phyloP scores from a whole-genome alignment of 2,888 invertebrate genomes.

The Venusia cambrica region DNA sequence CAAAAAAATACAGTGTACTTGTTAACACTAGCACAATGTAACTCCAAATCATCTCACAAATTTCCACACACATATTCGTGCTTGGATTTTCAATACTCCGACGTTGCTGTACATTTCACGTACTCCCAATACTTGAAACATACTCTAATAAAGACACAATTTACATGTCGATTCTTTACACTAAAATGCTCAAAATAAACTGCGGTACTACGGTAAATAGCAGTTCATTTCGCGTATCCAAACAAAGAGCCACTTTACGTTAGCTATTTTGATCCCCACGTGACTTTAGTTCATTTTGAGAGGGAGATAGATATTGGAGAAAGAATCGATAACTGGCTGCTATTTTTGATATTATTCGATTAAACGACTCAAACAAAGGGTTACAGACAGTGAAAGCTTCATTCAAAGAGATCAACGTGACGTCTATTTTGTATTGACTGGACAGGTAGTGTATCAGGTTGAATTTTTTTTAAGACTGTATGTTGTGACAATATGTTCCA shows the following conservation, averaged over 20 bases:
- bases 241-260: constrained; percentile 17
- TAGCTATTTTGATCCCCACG: constrained; percentile 16
- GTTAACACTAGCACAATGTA: too few relatives aligned
- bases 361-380: constrained; percentile 8
- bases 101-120: constrained; percentile 8
- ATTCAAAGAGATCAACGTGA: constrained; percentile 8
- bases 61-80: too few relatives aligned
- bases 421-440: constrained; percentile 7
- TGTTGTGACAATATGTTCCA: too few relatives aligned
- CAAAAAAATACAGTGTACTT: too few relatives aligned
- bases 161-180: constrained; percentile 17
- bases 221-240: constrained; percentile 12
- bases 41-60: too few relatives aligned
- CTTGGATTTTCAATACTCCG: too few relatives aligned
- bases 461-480: too few relatives aligned
- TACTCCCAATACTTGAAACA: constrained; percentile 12
- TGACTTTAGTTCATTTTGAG: constrained; percentile 11
- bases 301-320: constrained; percentile 11
- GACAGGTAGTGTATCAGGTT: too few relatives aligned
- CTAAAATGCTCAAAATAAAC: constrained; percentile 16
- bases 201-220: constrained; percentile 9
- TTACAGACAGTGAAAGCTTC: constrained; percentile 17
- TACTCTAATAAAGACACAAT: constrained; percentile 19
- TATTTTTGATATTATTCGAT: constrained; percentile 12
- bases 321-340: constrained; percentile 15